phyloP scores from a whole-genome alignment of 2,113 vertebrate genomes.

The Hippotragus niger region DNA sequence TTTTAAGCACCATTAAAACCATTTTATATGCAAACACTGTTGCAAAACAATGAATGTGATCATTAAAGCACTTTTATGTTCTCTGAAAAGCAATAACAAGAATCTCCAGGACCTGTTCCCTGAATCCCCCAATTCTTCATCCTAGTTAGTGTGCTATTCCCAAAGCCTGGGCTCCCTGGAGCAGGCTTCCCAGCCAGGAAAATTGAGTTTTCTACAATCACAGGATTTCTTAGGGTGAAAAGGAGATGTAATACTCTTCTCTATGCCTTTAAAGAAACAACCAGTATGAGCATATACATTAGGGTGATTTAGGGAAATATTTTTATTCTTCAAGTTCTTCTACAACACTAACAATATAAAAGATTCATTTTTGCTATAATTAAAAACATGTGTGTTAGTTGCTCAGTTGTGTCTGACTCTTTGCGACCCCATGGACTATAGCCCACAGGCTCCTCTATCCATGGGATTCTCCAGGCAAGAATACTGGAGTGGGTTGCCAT shows the following conservation, averaged over 20 bases:
- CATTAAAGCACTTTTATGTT: slow-evolving; percentile 6
- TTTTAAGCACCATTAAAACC: slow-evolving; percentile 36
- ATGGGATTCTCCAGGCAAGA: not conserved
- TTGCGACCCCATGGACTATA: not conserved
- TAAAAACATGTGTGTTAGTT: not conserved
- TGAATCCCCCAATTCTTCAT: not conserved
- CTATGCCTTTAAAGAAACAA: not conserved
- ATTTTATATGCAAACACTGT: slow-evolving; percentile 58
- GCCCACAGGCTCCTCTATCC: not conserved
- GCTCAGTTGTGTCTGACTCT: not conserved
- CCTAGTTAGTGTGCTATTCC: not conserved
- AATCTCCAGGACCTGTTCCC: not conserved
- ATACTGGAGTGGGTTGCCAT: not conserved
- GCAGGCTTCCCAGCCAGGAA: not conserved
- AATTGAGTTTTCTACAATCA: not conserved
- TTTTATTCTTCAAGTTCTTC: not conserved
- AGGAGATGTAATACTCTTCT: not conserved
- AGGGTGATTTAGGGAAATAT: not conserved
- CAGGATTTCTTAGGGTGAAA: not conserved
- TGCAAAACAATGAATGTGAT: slow-evolving; percentile 28
- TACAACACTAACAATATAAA: not conserved
- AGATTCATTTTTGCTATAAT: not conserved
- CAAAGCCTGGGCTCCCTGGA: not conserved
- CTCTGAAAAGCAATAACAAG: slow-evolving; percentile 3
- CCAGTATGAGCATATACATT: not conserved